These are phyloP conservation scores for Trissolcus japonicus DNA, from an alignment of 2,888 invertebrate species.

Conservation along the genomic window DNA sequence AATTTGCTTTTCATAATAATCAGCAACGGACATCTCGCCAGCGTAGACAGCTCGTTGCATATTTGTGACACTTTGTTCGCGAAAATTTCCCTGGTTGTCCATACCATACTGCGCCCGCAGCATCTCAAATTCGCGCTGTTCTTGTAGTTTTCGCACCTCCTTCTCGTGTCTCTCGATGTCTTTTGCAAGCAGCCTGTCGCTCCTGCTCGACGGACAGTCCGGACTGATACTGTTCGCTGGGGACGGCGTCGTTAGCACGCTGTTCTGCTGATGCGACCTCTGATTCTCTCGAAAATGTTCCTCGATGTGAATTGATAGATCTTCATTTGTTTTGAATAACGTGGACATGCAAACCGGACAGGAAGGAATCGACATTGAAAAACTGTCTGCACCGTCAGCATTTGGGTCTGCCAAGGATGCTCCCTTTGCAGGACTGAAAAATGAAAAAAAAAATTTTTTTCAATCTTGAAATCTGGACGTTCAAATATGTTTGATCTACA, in stretches of 20 bases:
- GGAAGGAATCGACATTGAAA: slow-evolving; percentile 70
- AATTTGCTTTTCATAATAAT: slow-evolving; percentile 89
- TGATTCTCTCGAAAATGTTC: slow-evolving; percentile 83
- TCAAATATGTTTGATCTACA: neutral
- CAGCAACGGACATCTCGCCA: slow-evolving; percentile 89
- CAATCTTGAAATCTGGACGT: neutral
- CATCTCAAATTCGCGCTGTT: slow-evolving; percentile 88
- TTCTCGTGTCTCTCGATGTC: slow-evolving; percentile 79
- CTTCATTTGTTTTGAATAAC: slow-evolving; percentile 76
- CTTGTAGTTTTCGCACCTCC: slow-evolving; percentile 84
- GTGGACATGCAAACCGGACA: slow-evolving; percentile 77
- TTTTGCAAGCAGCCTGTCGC: slow-evolving; percentile 78
- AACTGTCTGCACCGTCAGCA: slow-evolving; percentile 70
- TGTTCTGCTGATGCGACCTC: slow-evolving; percentile 43
- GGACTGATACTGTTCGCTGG: slow-evolving; percentile 72
- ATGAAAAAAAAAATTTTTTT: too few relatives aligned
- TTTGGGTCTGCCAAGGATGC: slow-evolving; percentile 62
- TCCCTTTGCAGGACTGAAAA: slow-evolving; percentile 71
- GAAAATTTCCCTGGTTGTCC: slow-evolving; percentile 90
- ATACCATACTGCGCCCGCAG: slow-evolving; percentile 90
- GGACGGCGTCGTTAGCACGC: slow-evolving; percentile 66
- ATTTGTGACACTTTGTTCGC: slow-evolving; percentile 86
- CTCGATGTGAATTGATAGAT: slow-evolving; percentile 86
- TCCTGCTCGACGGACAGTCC: slow-evolving; percentile 71
- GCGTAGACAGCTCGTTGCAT: slow-evolving; percentile 90